Evolutionary conservation across 2,797 vertebrate species (phyloP), one percentile per base, ranked within the genome.

Genomic region (Poeciliopsis paucimaculata): DNA sequence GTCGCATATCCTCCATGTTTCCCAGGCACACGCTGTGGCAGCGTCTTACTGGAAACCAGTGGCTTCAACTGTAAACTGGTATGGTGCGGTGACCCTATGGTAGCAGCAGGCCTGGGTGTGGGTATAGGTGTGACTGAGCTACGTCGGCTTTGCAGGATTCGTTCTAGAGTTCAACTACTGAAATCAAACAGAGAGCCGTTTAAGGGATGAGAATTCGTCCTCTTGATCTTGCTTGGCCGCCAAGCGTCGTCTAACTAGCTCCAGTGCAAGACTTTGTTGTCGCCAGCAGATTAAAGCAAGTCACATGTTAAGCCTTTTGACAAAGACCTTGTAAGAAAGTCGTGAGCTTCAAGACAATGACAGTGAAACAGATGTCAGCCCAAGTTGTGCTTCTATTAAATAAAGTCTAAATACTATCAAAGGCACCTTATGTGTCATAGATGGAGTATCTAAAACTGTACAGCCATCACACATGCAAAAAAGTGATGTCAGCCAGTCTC

Each of bases 21-120:
- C 77, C 57, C 70, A 82, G 45, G 53, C 84, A 74, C 57, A 79
- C 34, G 49, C 34, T 47, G 26, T 41, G 16, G 49, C 31, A 78
- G 51, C 75, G 39, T 68, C 45, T 94, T 93, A 95, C 92, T 94
- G 93, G 89, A 95, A 90, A 89, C 85, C 83, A 89, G 79, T 79
- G 41, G 34, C 31, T 79, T 62, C 60, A 86, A 90, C 85, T 89
- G 87, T 83, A 83, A 89, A 74, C 46, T 73, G 75, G 49, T 0
- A 2, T 46, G 64, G 36, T 41, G 64, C 47, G 53, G 75, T 23
- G 2, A 16, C 2, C 28, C 20, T 70, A 43, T 41, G 53, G 41
- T 64, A 75, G 47, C 47, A 78, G 5, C 75, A 41, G 15, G 15
- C 10, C 55, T 75, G 39, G 34, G 70, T 62, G 77, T 78, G 77